Base-by-base conservation (phyloP, 2,888 invertebrate species). In the Anthoptus insignis region DNA sequence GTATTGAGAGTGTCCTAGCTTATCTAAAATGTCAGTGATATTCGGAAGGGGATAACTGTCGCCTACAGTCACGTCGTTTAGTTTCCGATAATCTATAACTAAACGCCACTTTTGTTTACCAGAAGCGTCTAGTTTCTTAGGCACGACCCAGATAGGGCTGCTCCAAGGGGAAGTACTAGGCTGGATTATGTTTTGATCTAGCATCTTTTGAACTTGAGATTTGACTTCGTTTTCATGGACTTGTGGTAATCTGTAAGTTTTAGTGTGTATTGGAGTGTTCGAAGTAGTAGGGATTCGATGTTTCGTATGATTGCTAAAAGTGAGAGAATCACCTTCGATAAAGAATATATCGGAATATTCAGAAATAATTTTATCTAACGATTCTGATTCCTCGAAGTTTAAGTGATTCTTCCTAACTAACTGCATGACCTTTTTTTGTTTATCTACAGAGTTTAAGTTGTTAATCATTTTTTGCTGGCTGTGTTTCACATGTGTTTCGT, bases 201-300 rank as follows among this genome's bases (percentile, higher is more conserved):
- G 37, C 71, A 76, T 70, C 65, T 75, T 73, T 14, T 72, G 34
- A 3, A 76, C 67, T 68, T 76, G 73, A 7, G 64, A 37, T 54
- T 72, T 67, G 6, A 80, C 76, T 71, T 80, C 80, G 27, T 71
- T 49, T 70, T 74, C 63, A 14, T 77, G 77, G 8, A 74, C 59
- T 57, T 75, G 59, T 14, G 80, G 80, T 42, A 75, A 78, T 56
- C 80, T 54, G 59, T 80, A 81, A 2, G 75, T 70, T 67, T 78
- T 80, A 5, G 73, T 69, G 52, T 76, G 65, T 19, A 80, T 72
- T 9, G 80, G 80, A 13, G 45, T 59, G 6, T 75, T 70, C n/a
- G 69, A 64, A n/a, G 70, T 76, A 32, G 32, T 32, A 32, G 32
- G 32, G 9, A 32, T 32, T 11, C 0, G 76, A 64, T 77, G 79